phyloP scores from a whole-genome alignment of 2,888 invertebrate genomes.

The Calephelis perditalis region DNA sequence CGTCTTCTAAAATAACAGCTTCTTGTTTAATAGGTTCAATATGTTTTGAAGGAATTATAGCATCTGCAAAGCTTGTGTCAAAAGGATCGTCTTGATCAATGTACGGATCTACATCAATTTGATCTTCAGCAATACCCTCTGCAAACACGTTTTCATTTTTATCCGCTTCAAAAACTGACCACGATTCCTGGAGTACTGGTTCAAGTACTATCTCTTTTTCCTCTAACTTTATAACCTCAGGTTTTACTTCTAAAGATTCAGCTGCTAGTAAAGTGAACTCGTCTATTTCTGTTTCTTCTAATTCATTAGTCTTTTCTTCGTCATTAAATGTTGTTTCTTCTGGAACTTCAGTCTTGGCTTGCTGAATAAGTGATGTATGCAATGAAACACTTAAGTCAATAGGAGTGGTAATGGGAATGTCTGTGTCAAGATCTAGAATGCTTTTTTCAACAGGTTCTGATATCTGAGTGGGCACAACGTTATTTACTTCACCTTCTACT shows the following conservation, averaged over 20 bases:
- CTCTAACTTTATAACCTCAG: constrained; percentile 63
- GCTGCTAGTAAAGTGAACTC: constrained; percentile 88
- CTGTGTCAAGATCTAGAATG: constrained; percentile 86
- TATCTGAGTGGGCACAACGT: constrained; percentile 47
- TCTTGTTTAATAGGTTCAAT: constrained; percentile 65
- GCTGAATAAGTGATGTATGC: constrained; percentile 72
- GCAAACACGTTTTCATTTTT: constrained; percentile 66
- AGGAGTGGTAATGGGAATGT: constrained; percentile 82
- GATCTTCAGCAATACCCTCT: constrained; percentile 66
- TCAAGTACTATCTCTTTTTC: constrained; percentile 56
- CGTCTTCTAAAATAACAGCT: constrained; percentile 59
- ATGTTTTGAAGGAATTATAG: constrained; percentile 77
- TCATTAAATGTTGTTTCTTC: constrained; percentile 33
- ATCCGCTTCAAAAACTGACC: constrained; percentile 82
- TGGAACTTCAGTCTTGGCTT: constrained; percentile 47
- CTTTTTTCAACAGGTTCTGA: constrained; percentile 83
- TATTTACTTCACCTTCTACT: constrained; percentile 52
- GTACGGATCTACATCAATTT: constrained; percentile 68
- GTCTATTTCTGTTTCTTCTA: constrained; percentile 82
- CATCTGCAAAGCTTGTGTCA: constrained; percentile 90
- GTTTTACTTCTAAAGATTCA: constrained; percentile 83
- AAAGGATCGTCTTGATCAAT: constrained; percentile 87
- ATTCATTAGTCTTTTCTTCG: constrained; percentile 19
- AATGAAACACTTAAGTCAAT: constrained; percentile 84
- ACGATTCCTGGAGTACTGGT: constrained; percentile 74